Evolutionary conservation across 2,888 invertebrate genomes (phyloP).

Genomic region (Elaeidobius kamerunicus): DNA sequence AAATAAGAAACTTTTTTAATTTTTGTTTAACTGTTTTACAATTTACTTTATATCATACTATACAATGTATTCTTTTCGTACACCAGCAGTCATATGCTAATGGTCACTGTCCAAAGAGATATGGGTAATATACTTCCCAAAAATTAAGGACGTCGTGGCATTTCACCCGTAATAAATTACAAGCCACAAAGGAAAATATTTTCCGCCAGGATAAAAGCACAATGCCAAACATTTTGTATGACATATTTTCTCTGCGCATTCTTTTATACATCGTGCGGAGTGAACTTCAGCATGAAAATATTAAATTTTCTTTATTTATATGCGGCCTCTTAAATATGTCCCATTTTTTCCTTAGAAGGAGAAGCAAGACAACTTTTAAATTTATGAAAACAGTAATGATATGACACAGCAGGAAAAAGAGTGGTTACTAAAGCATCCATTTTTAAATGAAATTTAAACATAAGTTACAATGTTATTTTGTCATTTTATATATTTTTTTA

Average conservation of each 20-base stretch:
- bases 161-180: slow-evolving; percentile 18
- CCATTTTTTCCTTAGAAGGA: background rate
- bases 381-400: no score
- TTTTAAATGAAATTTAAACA: no score
- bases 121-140: slow-evolving; percentile 25
- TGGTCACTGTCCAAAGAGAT: slow-evolving; percentile 21
- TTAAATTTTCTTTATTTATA: slow-evolving; percentile 14
- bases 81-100: no score
- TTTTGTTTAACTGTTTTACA: no score
- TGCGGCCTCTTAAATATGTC: background rate
- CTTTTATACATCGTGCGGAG: slow-evolving; percentile 12
- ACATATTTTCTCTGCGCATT: slow-evolving; percentile 20
- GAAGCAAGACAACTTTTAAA: background rate
- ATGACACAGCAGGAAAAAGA: no score
- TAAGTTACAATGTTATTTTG: no score
- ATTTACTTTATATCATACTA: no score
- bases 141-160: slow-evolving; percentile 20
- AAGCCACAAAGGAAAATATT: slow-evolving; percentile 27
- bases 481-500: no score
- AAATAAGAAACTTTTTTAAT: no score
- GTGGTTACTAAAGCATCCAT: no score
- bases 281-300: slow-evolving; percentile 13
- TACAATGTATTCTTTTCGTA: no score
- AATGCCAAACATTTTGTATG: slow-evolving; percentile 20
- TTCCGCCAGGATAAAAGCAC: slow-evolving; percentile 20